These are phyloP conservation scores for Holocentrus rufus DNA, from an alignment of 2,797 vertebrate species.

Conservation along the genomic window DNA sequence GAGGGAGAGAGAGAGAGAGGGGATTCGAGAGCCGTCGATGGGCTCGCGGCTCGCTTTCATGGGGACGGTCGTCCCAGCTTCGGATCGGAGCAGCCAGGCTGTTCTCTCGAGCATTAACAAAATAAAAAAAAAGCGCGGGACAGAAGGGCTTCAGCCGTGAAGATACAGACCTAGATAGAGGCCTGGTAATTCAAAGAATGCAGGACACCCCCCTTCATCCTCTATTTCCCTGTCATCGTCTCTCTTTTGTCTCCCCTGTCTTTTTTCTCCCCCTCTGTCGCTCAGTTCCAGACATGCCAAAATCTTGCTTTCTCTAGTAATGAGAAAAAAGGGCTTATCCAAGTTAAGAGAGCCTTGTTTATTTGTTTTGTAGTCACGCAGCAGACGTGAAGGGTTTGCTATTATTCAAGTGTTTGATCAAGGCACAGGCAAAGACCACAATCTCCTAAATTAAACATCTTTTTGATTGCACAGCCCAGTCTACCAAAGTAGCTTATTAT, in stretches of 20 bases:
- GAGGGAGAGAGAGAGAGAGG: slow-evolving; percentile 33
- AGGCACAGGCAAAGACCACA: slow-evolving; percentile 14
- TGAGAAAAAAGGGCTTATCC: neutral
- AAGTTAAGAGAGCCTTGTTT: neutral
- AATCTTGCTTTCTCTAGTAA: neutral
- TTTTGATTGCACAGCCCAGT: slow-evolving; percentile 14
- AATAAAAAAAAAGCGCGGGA: slow-evolving; percentile 8
- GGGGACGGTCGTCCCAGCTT: slow-evolving; percentile 37
- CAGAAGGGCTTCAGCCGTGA: neutral
- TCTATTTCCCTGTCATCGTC: neutral
- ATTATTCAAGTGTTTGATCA: slow-evolving; percentile 20
- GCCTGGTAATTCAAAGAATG: neutral
- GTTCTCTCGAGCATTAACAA: slow-evolving; percentile 19
- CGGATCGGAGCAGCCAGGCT: slow-evolving; percentile 20
- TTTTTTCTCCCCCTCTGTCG: slow-evolving; percentile 5
- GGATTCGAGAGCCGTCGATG: slow-evolving; percentile 50
- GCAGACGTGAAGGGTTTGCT: neutral
- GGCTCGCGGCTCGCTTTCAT: slow-evolving; percentile 40
- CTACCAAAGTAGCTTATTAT: slow-evolving; percentile 25
- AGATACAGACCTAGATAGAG: neutral
- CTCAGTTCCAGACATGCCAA: neutral
- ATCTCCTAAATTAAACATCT: slow-evolving; percentile 36
- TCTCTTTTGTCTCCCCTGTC: neutral
- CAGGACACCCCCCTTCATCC: neutral
- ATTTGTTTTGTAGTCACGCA: neutral